A percentile compares a stretch with the other conserved stretches of the same genome.
Conservation (phyloP, 1,140 invertebrate species). For the Lanistes nyassanus region DNA sequence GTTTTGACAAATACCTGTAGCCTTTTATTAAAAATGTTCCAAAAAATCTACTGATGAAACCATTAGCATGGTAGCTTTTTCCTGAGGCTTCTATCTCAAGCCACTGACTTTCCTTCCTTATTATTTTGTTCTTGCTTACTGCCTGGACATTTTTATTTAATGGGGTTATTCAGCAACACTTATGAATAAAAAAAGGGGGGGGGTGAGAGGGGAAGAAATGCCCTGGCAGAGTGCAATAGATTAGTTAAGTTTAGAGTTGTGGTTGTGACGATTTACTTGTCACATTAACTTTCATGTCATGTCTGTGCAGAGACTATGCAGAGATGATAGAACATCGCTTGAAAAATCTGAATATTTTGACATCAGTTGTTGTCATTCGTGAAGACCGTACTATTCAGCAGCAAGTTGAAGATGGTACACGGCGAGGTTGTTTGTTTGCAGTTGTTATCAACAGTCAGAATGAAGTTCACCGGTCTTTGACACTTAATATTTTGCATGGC, state of each 20-base stretch:
- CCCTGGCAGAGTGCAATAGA: neutral
- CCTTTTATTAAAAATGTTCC: neutral
- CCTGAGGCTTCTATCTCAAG: too few relatives aligned
- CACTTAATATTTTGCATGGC: conserved; percentile 90
- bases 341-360: conserved; percentile 81
- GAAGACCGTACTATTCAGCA: conserved; percentile 87
- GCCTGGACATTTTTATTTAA: neutral
- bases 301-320: conserved; percentile 80
- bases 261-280: neutral
- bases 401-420: conserved; percentile 88
- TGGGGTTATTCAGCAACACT: neutral
- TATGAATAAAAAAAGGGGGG: neutral
- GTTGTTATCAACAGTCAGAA: conserved; percentile 87
- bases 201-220: neutral
- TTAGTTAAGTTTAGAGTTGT: neutral
- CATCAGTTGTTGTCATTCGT: conserved; percentile 84
- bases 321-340: conserved; percentile 87
- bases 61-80: too few relatives aligned
- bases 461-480: conserved; percentile 85
- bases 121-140: too few relatives aligned
- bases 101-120: too few relatives aligned
- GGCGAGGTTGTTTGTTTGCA: conserved; percentile 86
- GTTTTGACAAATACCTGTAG: conserved; percentile 81
- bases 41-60: neutral
- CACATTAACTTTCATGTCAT: conserved; percentile 8